Evolutionary conservation across 92 coral and sea anemone species (phyloP), one percentile per base, ranked within the genome.

Genomic region (Phymanthus crucifer): DNA sequence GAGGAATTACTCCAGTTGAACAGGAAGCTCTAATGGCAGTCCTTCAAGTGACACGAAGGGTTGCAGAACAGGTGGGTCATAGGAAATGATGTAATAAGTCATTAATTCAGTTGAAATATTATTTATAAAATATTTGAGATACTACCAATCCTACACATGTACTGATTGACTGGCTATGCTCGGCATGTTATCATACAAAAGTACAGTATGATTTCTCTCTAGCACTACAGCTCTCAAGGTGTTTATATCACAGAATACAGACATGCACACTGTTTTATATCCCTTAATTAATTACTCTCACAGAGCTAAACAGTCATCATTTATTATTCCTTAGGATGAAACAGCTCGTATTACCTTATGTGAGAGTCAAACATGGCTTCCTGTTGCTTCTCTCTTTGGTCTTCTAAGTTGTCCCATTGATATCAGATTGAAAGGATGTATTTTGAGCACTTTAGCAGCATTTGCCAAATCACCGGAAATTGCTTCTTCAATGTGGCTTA

Each of bases 341-440:
- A 86, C 68, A 66, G 97, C 95, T 14, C 87, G 98, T 21, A 82
- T 95, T 76, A 93, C 97, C 26, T 84, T 95, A 86, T 95, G 97
- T 77, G 98, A 95, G 80, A 95, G 93, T 56, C 98, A 93, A 74
- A 80, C 95, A 26, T 95, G 98, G 98, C 90, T 95, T 33, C 98
- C 98, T 9, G 76, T 95, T 64, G 94, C 97, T 32, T 95, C 98
- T 2, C 76, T 95, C 54, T 95, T 93, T 89, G 98, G 98, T 70
- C 87, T 95, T 72, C 89, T 95, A 47, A 91, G 98, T n/a, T 95
- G 98, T 29, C 83, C 98, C 18, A 87, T 95, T 43, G 92, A 94
- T 66, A 84, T 89, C 14, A 86, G 91, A 73, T 88, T 95, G 29
- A 95, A 95, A 72, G 98, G 91, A 0, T 89, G 85, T 80, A 87